A percentile compares a stretch with the other conserved stretches of the same genome.
phyloP scores from a whole-genome alignment of 1,140 invertebrate species.

The Anadara kagoshimensis region DNA sequence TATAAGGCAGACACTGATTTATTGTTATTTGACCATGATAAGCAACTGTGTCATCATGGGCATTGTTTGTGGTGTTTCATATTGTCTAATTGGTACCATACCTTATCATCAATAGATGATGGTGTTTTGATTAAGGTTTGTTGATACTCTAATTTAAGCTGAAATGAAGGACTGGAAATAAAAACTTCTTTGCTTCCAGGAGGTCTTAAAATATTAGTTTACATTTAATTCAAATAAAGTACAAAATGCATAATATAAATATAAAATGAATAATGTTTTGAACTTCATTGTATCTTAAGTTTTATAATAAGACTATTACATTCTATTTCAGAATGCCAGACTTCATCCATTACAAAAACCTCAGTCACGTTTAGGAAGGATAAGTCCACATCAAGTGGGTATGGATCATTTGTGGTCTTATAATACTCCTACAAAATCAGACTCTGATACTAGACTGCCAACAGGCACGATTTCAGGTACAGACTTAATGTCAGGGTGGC shows the following conservation, averaged over 20 bases:
- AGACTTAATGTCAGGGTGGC: slow-evolving; percentile 35
- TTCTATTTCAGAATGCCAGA: slow-evolving; percentile 34
- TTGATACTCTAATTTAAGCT: too few species aligned
- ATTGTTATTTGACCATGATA: too few species aligned
- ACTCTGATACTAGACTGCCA: slow-evolving; percentile 28
- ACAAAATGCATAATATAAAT: neutral
- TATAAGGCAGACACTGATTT: neutral
- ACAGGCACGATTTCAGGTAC: slow-evolving; percentile 17
- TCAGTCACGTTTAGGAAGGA: slow-evolving; percentile 21
- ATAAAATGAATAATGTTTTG: neutral
- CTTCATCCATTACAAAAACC: slow-evolving; percentile 46
- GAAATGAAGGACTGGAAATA: too few species aligned
- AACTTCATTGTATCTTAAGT: neutral
- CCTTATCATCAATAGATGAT: too few species aligned
- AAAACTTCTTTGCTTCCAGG: too few species aligned
- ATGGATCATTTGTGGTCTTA: slow-evolving; percentile 30
- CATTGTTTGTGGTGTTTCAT: too few species aligned
- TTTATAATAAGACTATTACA: neutral
- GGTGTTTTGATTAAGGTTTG: too few species aligned
- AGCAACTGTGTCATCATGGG: too few species aligned
- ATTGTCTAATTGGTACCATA: too few species aligned
- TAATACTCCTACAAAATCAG: slow-evolving; percentile 37
- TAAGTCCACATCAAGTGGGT: neutral
- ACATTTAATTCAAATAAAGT: neutral
- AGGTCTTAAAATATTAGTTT: neutral